These are phyloP conservation scores for Cairina moschata DNA, from an alignment of 2,113 vertebrate genomes.

Conservation along the genomic window DNA sequence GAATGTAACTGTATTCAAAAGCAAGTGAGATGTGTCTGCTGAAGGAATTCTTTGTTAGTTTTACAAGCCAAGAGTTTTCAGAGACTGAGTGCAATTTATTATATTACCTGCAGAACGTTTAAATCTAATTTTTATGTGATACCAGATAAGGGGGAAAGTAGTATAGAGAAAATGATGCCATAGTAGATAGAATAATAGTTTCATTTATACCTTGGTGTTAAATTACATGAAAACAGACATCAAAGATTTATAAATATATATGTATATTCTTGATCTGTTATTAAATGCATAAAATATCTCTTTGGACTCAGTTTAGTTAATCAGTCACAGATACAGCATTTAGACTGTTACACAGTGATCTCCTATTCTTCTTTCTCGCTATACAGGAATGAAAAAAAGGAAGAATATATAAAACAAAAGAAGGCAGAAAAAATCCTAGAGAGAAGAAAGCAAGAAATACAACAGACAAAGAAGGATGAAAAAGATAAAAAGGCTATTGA, in stretches of 20 bases:
- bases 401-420: conserved; percentile 80
- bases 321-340: neutral
- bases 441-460: conserved; percentile 78
- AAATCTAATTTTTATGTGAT: neutral
- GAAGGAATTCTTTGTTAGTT: neutral
- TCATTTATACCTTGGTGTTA: neutral
- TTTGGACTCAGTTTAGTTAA: neutral
- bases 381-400: conserved; percentile 86
- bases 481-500: conserved; percentile 85
- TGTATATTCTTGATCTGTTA: neutral
- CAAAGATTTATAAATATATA: neutral
- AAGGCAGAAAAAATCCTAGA: conserved; percentile 71
- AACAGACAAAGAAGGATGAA: conserved; percentile 82
- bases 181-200: neutral
- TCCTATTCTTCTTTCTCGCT: neutral
- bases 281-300: neutral
- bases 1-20: neutral
- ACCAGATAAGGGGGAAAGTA: neutral
- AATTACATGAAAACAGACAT: neutral
- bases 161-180: neutral
- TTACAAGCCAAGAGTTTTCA: neutral
- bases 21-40: neutral
- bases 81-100: neutral
- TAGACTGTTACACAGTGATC: neutral
- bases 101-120: neutral